Evolutionary conservation across 2,888 invertebrate species (phyloP), one percentile per base, ranked within the genome.

Genomic region (Volucella bombylans): DNA sequence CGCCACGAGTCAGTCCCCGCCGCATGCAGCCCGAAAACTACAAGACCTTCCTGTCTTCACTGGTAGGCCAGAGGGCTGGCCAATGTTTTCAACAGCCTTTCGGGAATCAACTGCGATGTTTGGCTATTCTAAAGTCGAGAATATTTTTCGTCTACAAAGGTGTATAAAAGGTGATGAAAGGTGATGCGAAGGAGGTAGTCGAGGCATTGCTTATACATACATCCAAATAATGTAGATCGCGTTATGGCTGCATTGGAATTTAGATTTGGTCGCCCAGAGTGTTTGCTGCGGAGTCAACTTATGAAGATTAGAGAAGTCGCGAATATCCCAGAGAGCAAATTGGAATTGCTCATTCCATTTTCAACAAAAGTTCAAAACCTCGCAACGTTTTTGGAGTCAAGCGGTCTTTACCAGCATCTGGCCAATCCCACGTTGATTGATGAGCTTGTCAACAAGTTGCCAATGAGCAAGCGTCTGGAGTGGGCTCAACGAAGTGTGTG

Each of bases 401-500:
- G 12, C 12, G 10, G 11, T 12, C 12, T 45, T 12, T 45, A 45
- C 45, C 45, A 45, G 3, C 3, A 23, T 23, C 18, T 18, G 18
- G 18, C 18, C 18, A 18, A 18, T 18, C 18, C 18, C 18, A 23
- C 18, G 18, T 3, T 23, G 18, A 23, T 23, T 23, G 18, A 23
- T 23, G 18, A 23, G 18, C 18, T 23, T 23, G 18, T 23, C 2
- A 23, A 23, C 18, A 23, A 3, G 18, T 23, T 23, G 2, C 3
- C 18, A 23, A 23, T 23, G 18, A 23, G 3, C 18, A 23, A 23
- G 18, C 18, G 12, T 45, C 12, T 45, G n/a, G 45, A 45, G n/a
- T 45, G 49, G 14, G 49, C 49, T 14, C 49, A 49, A 49, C n/a
- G 49, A 49, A 49, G 4, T 49, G 49, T 49, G n/a, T 49, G 14